These are phyloP conservation scores for Daubentonia madagascariensis DNA, from an alignment of 2,113 vertebrate species.

Conservation along the genomic window DNA sequence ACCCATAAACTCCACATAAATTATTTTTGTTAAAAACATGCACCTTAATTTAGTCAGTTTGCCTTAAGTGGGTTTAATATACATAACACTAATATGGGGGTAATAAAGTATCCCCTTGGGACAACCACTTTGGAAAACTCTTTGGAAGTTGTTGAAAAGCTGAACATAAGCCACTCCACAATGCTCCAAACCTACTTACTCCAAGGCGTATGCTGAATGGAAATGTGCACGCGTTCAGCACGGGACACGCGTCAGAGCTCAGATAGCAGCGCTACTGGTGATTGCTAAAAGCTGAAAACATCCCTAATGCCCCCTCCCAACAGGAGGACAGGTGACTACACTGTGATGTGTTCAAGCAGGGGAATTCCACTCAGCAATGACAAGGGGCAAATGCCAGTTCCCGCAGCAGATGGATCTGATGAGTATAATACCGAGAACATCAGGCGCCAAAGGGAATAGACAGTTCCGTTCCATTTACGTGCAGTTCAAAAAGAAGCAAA, in stretches of 20 bases:
- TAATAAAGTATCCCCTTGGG: neutral
- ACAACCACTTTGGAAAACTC: neutral
- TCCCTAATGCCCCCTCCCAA: neutral
- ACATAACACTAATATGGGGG: neutral
- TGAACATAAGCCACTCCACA: too few relatives aligned
- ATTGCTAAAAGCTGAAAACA: neutral
- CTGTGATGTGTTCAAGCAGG: neutral
- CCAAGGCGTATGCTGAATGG: neutral
- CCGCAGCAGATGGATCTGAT: rapidly evolving
- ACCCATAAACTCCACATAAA: neutral
- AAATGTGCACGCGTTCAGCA: rapidly evolving
- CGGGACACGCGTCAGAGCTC: neutral
- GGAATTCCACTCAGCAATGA: neutral
- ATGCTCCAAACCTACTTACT: neutral
- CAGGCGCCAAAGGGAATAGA: neutral
- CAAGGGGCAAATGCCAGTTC: neutral
- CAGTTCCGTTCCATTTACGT: neutral
- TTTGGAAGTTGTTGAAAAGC: neutral
- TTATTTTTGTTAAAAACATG: neutral
- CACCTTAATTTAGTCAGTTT: neutral
- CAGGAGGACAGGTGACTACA: too few relatives aligned
- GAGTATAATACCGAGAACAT: rapidly evolving
- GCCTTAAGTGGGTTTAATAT: neutral
- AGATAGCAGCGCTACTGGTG: neutral
- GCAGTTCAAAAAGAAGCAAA: neutral